Base-by-base conservation (phyloP, 2,888 invertebrate genomes). In the Ectobius pallidus region DNA sequence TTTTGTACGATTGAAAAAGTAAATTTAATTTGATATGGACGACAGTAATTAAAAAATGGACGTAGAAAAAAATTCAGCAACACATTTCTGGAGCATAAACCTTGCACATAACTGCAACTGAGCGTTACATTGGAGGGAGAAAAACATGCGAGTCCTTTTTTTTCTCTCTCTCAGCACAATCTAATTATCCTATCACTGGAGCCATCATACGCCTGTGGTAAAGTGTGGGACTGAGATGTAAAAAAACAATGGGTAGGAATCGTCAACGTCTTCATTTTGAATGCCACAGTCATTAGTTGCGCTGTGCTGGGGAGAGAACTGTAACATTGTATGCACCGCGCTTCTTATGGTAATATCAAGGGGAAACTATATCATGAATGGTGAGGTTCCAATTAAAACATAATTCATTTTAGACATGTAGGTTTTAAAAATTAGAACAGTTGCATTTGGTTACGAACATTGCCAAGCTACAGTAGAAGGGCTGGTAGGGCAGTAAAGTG, bases 361-460 rank as follows among this genome's bases (percentile, higher is more conserved):
- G 22, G 52, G 30, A n/a, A 3, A 25, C 22, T 20, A 11, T 6
- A 25, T 52, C 25, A 42, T 20, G 34, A 63, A 20, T 63, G 63
- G 44, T 27, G 46, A 65, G 25, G 25, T 27, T 25, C 65, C 65
- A 46, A 65, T 65, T 65, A 65, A 65, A 65, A 46, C 44, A 44
- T 65, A 65, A 65, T 65, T 65, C 65, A 65, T 65, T 65, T 63
- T 63, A 25, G 52, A 25, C 20, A 25, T 25, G 52, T 14, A 16
- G n/a, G 30, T n/a, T 30, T 16, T n/a, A 58, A 58, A 58, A 58
- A 58, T 30, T 58, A 58, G 58, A 58, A 30, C 58, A 58, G 16
- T 18, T 2, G n/a, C n/a, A n/a, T n/a, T n/a, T n/a, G n/a, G n/a
- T n/a, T n/a, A n/a, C n/a, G n/a, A n/a, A n/a, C n/a, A n/a, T n/a